Base-by-base conservation (phyloP, 2,113 vertebrate species). In the Anarrhichthys ocellatus region DNA sequence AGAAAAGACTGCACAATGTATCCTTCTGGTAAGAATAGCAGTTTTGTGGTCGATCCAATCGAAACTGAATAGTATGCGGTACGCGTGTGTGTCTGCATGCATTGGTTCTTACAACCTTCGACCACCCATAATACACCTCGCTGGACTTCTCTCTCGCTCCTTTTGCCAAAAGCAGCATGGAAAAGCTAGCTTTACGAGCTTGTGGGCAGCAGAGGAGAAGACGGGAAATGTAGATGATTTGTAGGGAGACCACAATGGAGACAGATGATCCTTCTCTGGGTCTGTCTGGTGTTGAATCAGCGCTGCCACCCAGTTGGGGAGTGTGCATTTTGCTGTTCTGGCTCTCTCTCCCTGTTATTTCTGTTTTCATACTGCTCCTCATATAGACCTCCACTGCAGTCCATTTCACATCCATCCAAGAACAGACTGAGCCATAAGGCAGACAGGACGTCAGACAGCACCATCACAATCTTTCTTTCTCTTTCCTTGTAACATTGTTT, bases 161-260 rank as follows among this genome's bases (percentile, higher is more conserved):
- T 59, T 70, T 63, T 78, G 92, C 92, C 92, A 93, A 92, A 83
- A 90, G 90, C 88, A 91, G 88, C 89, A 91, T 88, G 89, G 92
- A 89, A 92, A 92, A 78, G 85, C 81, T 87, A 78, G 85, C 89
- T 92, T 93, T 88, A 90, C 91, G 91, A 92, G 91, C 73, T 76
- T 92, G 91, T 87, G 92, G 92, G 91, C 87, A 92, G 84, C 72
- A 36, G 64, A 82, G 73, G 73, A 91, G 90, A 81, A 88, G 73
- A 92, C 80, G 86, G 92, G 92, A 93, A 93, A 92, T 92, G 92
- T 91, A 83, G 87, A 87, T 88, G 91, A 92, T 94, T 92, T 93
- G 88, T 91, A 81, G 83, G 68, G 85, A 74, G 87, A 88, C 90
- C 89, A 81, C 91, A 92, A 93, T 93, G 82, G 88, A 93, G 92